Evolutionary conservation across 2,113 vertebrate species (phyloP).

Genomic region (Gobiocypris rarus): DNA sequence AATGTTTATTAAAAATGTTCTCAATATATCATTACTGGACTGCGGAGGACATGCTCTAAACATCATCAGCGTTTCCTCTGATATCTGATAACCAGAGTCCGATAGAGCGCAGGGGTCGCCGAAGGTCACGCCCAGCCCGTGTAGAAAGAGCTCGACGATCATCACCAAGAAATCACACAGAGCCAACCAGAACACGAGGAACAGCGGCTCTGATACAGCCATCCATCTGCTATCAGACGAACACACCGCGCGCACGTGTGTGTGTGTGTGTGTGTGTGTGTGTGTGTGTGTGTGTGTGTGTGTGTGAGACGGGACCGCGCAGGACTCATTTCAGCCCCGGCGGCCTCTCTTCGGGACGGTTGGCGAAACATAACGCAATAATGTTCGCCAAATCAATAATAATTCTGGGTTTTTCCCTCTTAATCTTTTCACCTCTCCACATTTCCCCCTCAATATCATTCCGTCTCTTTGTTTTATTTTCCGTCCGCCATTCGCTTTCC

Average conservation of each 20-base stretch:
- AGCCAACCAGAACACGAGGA: slow-evolving; percentile 39
- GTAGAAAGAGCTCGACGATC: slow-evolving; percentile 47
- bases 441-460: slow-evolving; percentile 71
- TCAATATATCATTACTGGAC: no score
- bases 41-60: no score
- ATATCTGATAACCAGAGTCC: no score
- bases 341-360: slow-evolving; percentile 41
- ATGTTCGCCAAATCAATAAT: slow-evolving; percentile 61
- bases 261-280: no score
- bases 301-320: no score
- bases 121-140: slow-evolving; percentile 44
- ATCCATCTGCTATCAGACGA: slow-evolving; percentile 14
- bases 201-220: slow-evolving; percentile 49
- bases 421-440: slow-evolving; percentile 74
- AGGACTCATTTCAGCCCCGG: slow-evolving; percentile 43
- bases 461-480: slow-evolving; percentile 70
- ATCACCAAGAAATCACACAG: slow-evolving; percentile 64
- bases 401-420: slow-evolving; percentile 55
- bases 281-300: no score
- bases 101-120: no score
- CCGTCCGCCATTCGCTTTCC: slow-evolving; percentile 69
- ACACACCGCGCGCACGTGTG: no score
- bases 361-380: slow-evolving; percentile 53
- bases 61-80: no score
- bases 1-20: no score